Evolutionary conservation across 2,113 vertebrate genomes (phyloP).

Genomic region (Entomyzon cyanotis): DNA sequence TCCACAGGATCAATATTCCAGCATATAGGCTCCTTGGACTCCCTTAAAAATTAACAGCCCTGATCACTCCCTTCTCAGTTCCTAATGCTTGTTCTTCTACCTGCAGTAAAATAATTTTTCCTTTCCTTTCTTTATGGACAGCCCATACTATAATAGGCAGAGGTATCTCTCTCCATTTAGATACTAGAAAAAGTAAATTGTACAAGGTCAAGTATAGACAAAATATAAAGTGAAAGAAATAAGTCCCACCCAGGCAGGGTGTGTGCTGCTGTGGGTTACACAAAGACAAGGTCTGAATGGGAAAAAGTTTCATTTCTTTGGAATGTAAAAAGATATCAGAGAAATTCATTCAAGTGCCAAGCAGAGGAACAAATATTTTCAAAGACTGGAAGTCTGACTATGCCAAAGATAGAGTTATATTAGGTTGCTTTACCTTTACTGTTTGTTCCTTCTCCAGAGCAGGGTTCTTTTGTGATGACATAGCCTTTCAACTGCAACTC

Average conservation of each 20-base stretch:
- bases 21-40: rapidly evolving
- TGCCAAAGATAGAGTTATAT: neutral
- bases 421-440: neutral
- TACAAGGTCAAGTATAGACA: neutral
- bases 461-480: neutral
- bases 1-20: neutral
- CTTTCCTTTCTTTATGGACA: neutral
- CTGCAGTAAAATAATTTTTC: neutral
- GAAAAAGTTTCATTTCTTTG: neutral
- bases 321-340: neutral
- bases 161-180: neutral
- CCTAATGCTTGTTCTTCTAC: neutral
- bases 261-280: neutral
- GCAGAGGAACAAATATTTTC: neutral
- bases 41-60: neutral
- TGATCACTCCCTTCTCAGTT: neutral
- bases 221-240: neutral
- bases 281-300: neutral
- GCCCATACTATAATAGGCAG: neutral
- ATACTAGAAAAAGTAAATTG: neutral
- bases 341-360: neutral
- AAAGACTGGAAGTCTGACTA: neutral
- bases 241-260: rapidly evolving
- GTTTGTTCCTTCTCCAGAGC: neutral
- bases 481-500: neutral